Evolutionary conservation across 2,797 vertebrate genomes (phyloP), one percentile per base, ranked within the genome.

Genomic region (Siniperca obscura): DNA sequence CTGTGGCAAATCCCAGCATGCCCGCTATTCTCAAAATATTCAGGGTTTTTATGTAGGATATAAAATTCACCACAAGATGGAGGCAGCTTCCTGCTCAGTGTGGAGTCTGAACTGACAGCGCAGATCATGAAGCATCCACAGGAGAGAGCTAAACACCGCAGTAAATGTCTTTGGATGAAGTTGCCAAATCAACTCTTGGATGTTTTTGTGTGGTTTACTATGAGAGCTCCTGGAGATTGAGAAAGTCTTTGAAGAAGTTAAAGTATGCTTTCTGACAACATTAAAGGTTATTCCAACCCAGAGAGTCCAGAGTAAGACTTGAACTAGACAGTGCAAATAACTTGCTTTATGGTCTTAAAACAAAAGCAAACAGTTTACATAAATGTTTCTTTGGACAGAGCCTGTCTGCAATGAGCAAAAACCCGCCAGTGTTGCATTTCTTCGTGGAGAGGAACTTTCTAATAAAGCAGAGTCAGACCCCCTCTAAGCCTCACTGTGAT

Each of bases 361-460:
- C 50, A 65, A 68, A 74, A 36, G 9, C 56, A 42, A 70, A 52
- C 16, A 38, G 50, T 56, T 46, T 25, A 60, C n/a, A 2, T 17
- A 14, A 81, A 77, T n/a, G 75, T 71, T 40, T 66, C 30, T 79
- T 19, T 69, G 38, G 61, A 22, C 46, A 1, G 55, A 55, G 42
- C 10, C 2, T 34, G 76, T 30, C 56, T 65, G 59, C 25, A 7
- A 74, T 78, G 8, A 22, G 56, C 52, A 48, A 21, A 44, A 74
- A 59, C 17, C 56, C 48, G 0, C 19, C 2, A 3, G 77, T 81
- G 80, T 78, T 60, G 52, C 12, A 3, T 85, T 89, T 86, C 76
- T 25, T 87, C 38, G 59, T 69, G 84, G 87, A 90, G 81, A 87
- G 90, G 87, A 94, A 90, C 81, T 52, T 77, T 92, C 85, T 85